Evolutionary conservation across 2,113 vertebrate species (phyloP).

Genomic region (Drymodes brunneopygia): DNA sequence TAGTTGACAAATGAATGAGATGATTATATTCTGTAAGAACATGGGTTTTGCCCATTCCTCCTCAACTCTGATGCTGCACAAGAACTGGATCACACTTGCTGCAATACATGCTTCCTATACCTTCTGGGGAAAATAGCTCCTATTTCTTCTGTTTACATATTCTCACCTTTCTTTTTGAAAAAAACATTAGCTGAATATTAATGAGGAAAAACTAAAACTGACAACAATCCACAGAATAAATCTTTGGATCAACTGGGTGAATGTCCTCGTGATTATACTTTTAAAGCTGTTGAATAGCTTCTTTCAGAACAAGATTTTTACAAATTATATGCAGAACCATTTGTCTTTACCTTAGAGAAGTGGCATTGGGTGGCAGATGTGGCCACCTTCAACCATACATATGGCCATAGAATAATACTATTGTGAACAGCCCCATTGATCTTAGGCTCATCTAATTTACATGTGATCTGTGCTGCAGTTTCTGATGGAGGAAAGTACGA

Average conservation of each 20-base stretch:
- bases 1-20: background rate
- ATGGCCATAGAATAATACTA: background rate
- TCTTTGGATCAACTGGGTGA: background rate
- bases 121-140: background rate
- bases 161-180: background rate
- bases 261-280: background rate
- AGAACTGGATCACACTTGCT: accelerated
- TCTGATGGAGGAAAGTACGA: background rate
- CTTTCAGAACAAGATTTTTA: background rate
- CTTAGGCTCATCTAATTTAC: background rate
- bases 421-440: background rate
- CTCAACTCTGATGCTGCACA: background rate
- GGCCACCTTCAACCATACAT: background rate
- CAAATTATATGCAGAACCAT: background rate
- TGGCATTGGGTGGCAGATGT: background rate
- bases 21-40: background rate
- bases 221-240: background rate
- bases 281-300: background rate
- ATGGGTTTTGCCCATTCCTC: background rate
- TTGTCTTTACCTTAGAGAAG: background rate
- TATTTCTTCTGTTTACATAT: background rate
- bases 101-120: background rate
- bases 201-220: background rate
- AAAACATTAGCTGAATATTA: background rate
- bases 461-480: background rate